Conservation (phyloP, 2,797 vertebrate genomes). For the Aldrovandia affinis region DNA sequence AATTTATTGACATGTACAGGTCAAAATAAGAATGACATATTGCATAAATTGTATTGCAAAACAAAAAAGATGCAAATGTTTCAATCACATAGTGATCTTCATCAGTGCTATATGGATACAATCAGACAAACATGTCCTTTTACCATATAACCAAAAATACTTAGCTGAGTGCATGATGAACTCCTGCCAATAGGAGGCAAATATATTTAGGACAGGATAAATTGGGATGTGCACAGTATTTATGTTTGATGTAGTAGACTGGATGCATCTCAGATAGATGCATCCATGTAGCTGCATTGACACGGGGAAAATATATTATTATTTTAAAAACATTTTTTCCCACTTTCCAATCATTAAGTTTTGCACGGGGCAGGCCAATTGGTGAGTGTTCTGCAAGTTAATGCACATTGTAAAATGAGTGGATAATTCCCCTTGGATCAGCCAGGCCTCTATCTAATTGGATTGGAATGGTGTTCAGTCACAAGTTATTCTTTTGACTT, state of each 20-base stretch:
- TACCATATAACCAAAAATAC: no score
- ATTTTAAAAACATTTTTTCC: neutral
- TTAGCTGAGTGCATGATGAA: neutral
- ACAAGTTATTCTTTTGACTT: neutral
- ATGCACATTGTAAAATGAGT: neutral
- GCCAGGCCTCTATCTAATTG: neutral
- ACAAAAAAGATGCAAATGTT: no score
- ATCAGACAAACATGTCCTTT: neutral
- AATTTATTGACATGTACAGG: neutral
- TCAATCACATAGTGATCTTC: neutral
- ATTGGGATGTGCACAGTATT: neutral
- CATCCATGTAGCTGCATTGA: neutral
- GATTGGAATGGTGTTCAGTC: conserved; percentile 3
- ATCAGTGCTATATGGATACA: neutral
- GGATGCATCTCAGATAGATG: neutral
- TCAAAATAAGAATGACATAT: neutral
- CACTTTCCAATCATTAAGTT: neutral
- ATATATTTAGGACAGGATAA: neutral
- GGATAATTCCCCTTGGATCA: neutral
- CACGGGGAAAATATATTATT: neutral
- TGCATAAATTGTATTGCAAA: neutral
- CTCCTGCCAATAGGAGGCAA: neutral
- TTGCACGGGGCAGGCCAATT: neutral
- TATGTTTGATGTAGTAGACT: no score
- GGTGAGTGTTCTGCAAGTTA: neutral